These are phyloP conservation scores for Liparis tanakae DNA, from an alignment of 2,797 vertebrate species.

Conservation along the genomic window DNA sequence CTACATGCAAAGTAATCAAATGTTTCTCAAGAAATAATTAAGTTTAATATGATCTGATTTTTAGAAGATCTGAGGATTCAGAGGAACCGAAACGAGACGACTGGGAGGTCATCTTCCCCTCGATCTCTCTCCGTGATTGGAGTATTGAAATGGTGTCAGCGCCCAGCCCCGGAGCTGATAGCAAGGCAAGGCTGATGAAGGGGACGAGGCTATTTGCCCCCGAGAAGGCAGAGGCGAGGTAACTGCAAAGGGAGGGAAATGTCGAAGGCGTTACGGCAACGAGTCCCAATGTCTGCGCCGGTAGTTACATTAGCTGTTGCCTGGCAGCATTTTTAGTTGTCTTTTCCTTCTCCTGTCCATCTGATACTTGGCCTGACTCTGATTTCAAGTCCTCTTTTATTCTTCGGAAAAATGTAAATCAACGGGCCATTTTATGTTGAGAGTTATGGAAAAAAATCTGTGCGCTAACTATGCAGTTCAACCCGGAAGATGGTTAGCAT, in stretches of 20 bases:
- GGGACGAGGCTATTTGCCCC: conserved; percentile 71
- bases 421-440: neutral
- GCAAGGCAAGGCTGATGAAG: conserved; percentile 60
- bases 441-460: neutral
- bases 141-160: conserved; percentile 78
- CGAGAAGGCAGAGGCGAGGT: conserved; percentile 59
- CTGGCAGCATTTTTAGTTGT: neutral
- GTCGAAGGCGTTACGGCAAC: too few relatives aligned
- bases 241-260: neutral
- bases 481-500: conserved; percentile 1
- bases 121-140: conserved; percentile 80
- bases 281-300: neutral
- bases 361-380: neutral
- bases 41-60: neutral
- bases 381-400: neutral
- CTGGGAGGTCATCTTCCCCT: conserved; percentile 76
- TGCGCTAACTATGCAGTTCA: neutral
- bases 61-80: conserved; percentile 60
- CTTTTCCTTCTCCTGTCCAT: neutral
- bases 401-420: neutral
- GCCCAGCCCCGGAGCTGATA: conserved; percentile 62
- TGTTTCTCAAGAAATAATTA: neutral
- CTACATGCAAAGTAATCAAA: neutral
- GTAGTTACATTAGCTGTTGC: neutral
- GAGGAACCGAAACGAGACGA: conserved; percentile 56